A percentile compares a stretch with the other conserved stretches of the same genome.
Conservation (phyloP, 2,797 vertebrate genomes). For the Natrix natrix region DNA sequence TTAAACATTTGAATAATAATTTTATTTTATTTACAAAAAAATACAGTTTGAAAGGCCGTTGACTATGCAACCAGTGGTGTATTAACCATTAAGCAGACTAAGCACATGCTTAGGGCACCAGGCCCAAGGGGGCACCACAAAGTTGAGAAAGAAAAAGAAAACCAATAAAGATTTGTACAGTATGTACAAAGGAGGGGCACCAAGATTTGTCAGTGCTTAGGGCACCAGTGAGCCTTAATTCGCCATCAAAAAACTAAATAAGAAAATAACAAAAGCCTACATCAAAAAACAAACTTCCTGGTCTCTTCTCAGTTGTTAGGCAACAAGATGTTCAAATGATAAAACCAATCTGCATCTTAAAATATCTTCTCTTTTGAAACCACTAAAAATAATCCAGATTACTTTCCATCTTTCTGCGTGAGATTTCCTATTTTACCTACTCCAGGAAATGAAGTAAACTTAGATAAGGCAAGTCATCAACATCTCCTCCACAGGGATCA, state of each 20-base stretch:
- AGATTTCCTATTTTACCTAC: neutral
- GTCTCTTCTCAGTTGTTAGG: neutral
- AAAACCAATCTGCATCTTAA: neutral
- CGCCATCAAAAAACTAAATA: neutral
- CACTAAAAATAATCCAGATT: neutral
- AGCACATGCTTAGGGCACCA: too few species aligned
- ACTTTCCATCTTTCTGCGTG: neutral
- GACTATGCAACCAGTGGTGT: neutral
- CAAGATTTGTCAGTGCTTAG: too few species aligned
- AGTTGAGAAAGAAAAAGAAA: too few species aligned
- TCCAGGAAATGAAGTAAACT: neutral
- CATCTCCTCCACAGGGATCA: too few species aligned
- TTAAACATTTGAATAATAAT: neutral
- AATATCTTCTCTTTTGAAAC: neutral
- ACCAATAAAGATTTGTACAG: too few species aligned
- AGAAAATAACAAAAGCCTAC: neutral
- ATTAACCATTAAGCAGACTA: too few species aligned
- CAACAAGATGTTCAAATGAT: neutral
- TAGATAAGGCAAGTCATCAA: neutral
- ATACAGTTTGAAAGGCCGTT: neutral
- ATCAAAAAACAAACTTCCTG: neutral
- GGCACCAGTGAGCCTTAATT: too few species aligned
- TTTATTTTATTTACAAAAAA: neutral
- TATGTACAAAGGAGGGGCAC: too few species aligned
- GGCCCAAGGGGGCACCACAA: too few species aligned